A percentile compares a stretch with the other conserved stretches of the same genome.
Conservation (phyloP, 2,113 vertebrate genomes). For the Choloepus hoffmanni region DNA sequence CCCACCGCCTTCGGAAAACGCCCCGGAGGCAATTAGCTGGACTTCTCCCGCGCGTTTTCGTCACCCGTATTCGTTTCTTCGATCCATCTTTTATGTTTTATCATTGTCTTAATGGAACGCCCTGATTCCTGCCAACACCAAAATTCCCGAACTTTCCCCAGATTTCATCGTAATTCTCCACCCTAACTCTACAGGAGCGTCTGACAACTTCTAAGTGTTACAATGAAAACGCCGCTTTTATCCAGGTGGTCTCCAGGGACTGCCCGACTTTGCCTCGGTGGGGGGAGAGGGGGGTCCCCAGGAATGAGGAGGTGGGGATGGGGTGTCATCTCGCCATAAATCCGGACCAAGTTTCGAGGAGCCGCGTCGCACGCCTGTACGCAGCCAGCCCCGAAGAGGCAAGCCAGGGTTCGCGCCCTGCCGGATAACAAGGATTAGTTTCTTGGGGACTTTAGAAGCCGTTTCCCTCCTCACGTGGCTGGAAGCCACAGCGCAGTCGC, state of each 20-base stretch:
- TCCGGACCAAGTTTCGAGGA: not conserved
- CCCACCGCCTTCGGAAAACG: not conserved
- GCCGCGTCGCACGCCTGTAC: not conserved
- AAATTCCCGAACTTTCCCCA: not conserved
- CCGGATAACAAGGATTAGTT: conserved; percentile 79
- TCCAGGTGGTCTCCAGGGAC: fast-evolving
- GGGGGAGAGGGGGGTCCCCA: not conserved
- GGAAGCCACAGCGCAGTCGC: conserved; percentile 87
- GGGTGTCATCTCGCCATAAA: not conserved
- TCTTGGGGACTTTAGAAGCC: conserved; percentile 81
- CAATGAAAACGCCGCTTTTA: not conserved
- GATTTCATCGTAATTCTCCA: not conserved
- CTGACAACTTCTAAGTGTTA: not conserved
- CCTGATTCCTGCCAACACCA: not conserved
- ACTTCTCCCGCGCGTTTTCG: not conserved
- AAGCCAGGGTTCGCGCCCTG: not conserved
- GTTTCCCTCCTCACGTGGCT: conserved; percentile 90
- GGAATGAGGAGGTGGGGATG: fast-evolving
- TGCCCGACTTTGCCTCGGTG: not conserved
- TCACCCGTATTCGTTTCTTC: not conserved
- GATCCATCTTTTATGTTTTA: not conserved
- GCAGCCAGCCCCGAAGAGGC: not conserved
- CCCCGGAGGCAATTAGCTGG: not conserved
- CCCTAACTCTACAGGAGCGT: not conserved
- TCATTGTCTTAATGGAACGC: not conserved